These are phyloP conservation scores for Danio choprae DNA, from an alignment of 2,797 vertebrate species.

Conservation along the genomic window DNA sequence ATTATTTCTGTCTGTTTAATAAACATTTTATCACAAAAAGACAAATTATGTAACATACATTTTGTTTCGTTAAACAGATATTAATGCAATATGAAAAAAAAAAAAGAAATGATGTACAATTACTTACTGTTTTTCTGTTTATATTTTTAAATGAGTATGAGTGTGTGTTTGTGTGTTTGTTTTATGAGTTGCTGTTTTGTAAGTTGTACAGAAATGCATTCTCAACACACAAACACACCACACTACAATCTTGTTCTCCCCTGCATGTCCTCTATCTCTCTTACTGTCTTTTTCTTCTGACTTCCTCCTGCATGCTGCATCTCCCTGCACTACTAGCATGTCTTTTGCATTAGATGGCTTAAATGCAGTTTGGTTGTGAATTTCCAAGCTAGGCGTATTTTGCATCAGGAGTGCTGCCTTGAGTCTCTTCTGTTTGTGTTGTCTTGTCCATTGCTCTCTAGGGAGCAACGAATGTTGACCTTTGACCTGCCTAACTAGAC, in stretches of 20 bases:
- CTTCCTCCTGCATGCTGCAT: constrained; percentile 75
- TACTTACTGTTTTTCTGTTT: constrained; percentile 43
- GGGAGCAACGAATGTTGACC: constrained; percentile 41
- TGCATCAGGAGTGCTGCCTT: constrained; percentile 12
- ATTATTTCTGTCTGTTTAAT: too few species aligned
- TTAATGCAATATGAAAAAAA: background rate
- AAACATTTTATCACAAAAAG: too few species aligned
- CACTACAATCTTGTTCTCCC: constrained; percentile 12
- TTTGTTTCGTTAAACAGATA: constrained; percentile 31
- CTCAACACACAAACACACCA: constrained; percentile 50
- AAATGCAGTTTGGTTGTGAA: constrained; percentile 14
- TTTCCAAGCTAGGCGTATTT: background rate
- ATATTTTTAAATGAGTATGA: constrained; percentile 58
- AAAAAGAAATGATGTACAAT: constrained; percentile 6
- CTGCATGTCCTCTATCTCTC: constrained; percentile 26
- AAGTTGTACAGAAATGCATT: constrained; percentile 36
- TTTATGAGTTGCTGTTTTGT: constrained; percentile 48
- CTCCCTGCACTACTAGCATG: constrained; percentile 36
- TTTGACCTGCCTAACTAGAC: constrained; percentile 41
- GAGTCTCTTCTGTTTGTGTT: constrained; percentile 41
- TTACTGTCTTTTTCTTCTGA: constrained; percentile 63
- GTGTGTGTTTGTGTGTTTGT: constrained; percentile 65
- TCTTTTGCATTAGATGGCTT: constrained; percentile 9
- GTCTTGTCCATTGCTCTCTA: constrained; percentile 32
- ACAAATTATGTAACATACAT: background rate